Conservation (phyloP, 2,113 vertebrate genomes). For the Pelecanoides urinatrix region DNA sequence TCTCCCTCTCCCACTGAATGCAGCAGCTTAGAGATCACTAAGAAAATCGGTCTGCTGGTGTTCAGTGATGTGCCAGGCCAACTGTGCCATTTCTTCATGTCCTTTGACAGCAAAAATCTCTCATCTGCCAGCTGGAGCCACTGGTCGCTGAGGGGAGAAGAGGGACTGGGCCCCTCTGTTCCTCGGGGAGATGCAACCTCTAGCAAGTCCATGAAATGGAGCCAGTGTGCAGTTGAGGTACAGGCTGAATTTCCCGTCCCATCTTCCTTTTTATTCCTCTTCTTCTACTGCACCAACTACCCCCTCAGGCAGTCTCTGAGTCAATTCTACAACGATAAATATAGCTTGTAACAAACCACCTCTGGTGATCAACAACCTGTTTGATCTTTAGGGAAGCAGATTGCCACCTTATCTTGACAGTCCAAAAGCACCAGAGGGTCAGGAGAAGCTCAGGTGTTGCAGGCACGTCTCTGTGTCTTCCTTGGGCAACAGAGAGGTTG, state of each 20-base stretch:
- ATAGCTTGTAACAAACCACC: no score
- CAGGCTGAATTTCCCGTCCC: background rate
- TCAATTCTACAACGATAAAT: accelerated
- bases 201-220: background rate
- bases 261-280: background rate
- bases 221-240: background rate
- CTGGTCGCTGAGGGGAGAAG: background rate
- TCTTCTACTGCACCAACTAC: background rate
- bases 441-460: background rate
- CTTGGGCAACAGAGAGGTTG: background rate
- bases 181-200: background rate
- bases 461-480: background rate
- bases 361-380: background rate
- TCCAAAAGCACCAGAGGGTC: background rate
- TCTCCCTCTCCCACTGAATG: background rate
- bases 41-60: background rate
- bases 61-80: background rate
- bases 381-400: background rate
- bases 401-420: accelerated
- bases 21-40: background rate
- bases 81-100: accelerated
- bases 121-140: background rate
- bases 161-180: no score
- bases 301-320: background rate
- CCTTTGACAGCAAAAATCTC: background rate